Conservation (phyloP, 2,888 invertebrate genomes). For the Cryptocheilus praepositus region DNA sequence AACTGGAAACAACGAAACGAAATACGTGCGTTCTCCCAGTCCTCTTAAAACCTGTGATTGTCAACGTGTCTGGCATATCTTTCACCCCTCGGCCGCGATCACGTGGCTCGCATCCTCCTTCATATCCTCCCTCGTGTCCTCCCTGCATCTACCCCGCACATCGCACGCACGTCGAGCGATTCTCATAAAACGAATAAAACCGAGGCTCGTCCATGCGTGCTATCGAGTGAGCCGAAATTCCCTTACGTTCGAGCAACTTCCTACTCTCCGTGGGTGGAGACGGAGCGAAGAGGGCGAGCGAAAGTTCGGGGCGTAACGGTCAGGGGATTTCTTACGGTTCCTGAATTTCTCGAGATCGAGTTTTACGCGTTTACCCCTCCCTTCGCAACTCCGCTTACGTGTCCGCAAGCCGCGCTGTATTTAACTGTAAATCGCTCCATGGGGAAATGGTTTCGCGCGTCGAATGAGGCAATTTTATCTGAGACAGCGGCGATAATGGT, state of each 20-base stretch:
- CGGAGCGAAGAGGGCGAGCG: background rate
- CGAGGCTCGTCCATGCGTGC: conserved; percentile 45
- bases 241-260: conserved; percentile 46
- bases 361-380: background rate
- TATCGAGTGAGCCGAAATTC: conserved; percentile 51
- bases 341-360: conserved; percentile 1
- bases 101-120: conserved; percentile 6
- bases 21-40: too few species aligned
- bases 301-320: background rate
- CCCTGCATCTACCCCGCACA: too few species aligned
- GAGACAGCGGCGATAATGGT: background rate
- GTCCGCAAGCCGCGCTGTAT: too few species aligned
- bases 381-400: background rate
- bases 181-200: conserved; percentile 50
- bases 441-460: too few species aligned
- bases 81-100: conserved; percentile 23
- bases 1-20: too few species aligned
- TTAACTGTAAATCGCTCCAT: too few species aligned
- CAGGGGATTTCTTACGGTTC: conserved; percentile 3
- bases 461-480: too few species aligned
- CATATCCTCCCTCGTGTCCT: too few species aligned
- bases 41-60: conserved; percentile 22
- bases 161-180: conserved; percentile 29
- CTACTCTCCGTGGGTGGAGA: conserved; percentile 21
- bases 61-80: conserved; percentile 45